Percentiles rank a stretch among this genome's conserved stretches.
Evolutionary conservation across 2,797 vertebrate genomes (phyloP).

Genomic region (Muscicapa comitata): DNA sequence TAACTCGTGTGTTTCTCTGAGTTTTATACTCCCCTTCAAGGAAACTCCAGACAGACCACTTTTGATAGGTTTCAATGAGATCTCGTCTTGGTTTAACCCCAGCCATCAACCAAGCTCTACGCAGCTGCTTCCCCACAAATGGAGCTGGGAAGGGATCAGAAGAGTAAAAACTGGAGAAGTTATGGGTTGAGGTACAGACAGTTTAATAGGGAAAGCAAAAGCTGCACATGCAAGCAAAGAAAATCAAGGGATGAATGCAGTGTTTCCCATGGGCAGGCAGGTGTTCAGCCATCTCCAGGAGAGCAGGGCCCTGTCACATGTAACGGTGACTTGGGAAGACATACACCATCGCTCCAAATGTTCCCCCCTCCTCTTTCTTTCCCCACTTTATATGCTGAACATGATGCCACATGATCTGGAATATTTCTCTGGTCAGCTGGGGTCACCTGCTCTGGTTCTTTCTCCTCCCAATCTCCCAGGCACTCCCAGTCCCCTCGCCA

Average conservation of each 20-base stretch:
- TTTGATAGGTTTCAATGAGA: not conserved
- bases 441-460: not conserved
- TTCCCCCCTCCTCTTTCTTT: not conserved
- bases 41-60: not conserved
- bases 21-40: not conserved
- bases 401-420: not conserved
- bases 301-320: not conserved
- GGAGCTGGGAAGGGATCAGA: not conserved
- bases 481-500: not conserved
- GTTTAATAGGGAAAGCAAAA: not conserved
- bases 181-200: not conserved
- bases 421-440: not conserved
- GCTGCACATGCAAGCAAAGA: fast-evolving
- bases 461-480: fast-evolving
- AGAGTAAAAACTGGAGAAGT: not conserved
- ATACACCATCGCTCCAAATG: not conserved
- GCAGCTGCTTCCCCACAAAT: not conserved
- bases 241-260: not conserved
- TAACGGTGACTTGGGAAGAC: not conserved
- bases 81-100: not conserved
- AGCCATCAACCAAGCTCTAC: not conserved
- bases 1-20: not conserved
- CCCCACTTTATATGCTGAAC: not conserved
- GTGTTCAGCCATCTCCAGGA: not conserved
- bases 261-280: not conserved